Conservation (phyloP, 2,888 invertebrate species). For the Acronicta psi region DNA sequence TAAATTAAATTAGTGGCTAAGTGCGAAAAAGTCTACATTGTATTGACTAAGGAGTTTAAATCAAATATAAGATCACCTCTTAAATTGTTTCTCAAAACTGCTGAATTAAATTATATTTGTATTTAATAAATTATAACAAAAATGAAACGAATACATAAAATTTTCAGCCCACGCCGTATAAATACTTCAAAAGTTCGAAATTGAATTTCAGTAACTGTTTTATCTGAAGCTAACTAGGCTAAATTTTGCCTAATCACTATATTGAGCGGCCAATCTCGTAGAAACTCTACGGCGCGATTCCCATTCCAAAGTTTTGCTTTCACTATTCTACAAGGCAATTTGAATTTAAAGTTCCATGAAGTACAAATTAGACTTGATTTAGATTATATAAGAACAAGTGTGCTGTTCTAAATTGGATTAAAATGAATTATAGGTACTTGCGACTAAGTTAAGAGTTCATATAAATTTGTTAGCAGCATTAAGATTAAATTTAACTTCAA, state of each 20-base stretch:
- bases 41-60: too few species aligned
- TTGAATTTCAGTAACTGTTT: conserved; percentile 47
- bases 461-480: too few species aligned
- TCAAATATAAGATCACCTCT: too few species aligned
- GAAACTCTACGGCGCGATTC: conserved; percentile 25
- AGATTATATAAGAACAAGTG: not conserved
- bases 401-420: conserved; percentile 2
- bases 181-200: conserved; percentile 33
- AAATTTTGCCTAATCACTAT: conserved; percentile 42
- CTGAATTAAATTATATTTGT: not conserved
- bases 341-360: conserved; percentile 11
- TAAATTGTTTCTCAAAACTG: too few species aligned
- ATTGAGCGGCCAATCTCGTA: conserved; percentile 28
- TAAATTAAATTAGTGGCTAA: too few species aligned
- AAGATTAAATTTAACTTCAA: too few species aligned
- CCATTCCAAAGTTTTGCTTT: conserved; percentile 42
- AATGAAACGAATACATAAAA: not conserved
- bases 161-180: conserved; percentile 12
- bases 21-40: too few species aligned
- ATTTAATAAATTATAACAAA: not conserved
- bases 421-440: conserved; percentile 10
- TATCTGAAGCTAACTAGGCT: conserved; percentile 21
- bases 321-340: conserved; percentile 23
- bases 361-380: conserved; percentile 24
- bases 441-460: conserved; percentile 1